These are phyloP conservation scores for Calcarius lapponicus DNA, from an alignment of 2,797 vertebrate species.

Conservation along the genomic window DNA sequence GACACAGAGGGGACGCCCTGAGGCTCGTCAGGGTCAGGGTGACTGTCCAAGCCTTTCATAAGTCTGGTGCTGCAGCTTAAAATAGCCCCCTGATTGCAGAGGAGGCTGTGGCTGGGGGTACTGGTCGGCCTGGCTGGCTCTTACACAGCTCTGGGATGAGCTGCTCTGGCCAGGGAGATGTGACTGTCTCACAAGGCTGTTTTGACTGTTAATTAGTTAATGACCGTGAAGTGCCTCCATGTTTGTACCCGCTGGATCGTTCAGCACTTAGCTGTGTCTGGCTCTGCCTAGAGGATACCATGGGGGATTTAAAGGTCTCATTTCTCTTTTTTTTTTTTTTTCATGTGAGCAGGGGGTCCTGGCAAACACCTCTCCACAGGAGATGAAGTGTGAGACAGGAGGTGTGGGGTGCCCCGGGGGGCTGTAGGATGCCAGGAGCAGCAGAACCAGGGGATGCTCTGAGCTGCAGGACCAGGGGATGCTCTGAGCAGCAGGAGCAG, in stretches of 20 bases:
- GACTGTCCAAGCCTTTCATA: not conserved
- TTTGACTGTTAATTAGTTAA: constrained; percentile 44
- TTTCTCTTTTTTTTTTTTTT: not conserved
- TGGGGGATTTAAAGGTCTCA: not conserved
- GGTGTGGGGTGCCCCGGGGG: not conserved
- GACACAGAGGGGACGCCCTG: not conserved
- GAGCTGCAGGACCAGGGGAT: not conserved
- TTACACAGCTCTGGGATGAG: not conserved
- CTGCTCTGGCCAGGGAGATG: not conserved
- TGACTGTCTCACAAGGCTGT: not conserved
- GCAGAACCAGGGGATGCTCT: not conserved
- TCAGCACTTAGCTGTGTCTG: not conserved
- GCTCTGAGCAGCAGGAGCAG: not conserved
- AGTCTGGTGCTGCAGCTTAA: not conserved
- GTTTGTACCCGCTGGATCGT: not conserved
- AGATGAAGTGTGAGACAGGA: not conserved
- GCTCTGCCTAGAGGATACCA: not conserved
- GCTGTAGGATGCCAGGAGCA: not conserved
- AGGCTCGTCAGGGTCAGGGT: not conserved
- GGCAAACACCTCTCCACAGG: not conserved
- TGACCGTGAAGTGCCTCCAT: constrained; percentile 7
- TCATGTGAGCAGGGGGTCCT: accelerated
- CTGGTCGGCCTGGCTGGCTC: not conserved
- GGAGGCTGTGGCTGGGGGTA: not conserved
- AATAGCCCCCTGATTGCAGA: not conserved